Conservation (phyloP, 30 jellyfish, hydroid and myxozoan genomes). For the Nemopilema nomurai region DNA sequence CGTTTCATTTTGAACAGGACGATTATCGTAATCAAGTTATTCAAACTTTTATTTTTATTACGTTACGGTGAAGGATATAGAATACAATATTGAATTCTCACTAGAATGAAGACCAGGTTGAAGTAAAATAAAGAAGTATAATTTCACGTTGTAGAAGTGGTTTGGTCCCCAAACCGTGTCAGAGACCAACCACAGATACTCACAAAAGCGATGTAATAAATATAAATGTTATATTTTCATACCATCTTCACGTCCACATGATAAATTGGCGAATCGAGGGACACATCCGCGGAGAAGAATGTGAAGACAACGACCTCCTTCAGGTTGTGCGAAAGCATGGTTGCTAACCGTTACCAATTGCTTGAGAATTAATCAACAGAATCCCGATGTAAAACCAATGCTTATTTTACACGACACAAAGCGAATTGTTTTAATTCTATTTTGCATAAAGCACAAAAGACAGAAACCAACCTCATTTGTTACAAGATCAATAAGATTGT, state of each 20-base stretch:
- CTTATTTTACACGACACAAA: slow-evolving; percentile 6
- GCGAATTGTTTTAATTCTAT: slow-evolving; percentile 31
- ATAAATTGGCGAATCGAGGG: not conserved
- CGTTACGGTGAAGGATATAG: too few relatives aligned
- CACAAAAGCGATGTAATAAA: too few relatives aligned
- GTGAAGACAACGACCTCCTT: not conserved
- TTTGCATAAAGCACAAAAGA: slow-evolving; percentile 16
- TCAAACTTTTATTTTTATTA: too few relatives aligned
- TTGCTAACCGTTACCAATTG: not conserved
- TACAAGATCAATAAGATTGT: slow-evolving; percentile 24
- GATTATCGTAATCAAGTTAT: not conserved
- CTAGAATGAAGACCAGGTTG: too few relatives aligned
- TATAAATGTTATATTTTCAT: not conserved
- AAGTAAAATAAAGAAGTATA: too few relatives aligned
- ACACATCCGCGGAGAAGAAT: not conserved
- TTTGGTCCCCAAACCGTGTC: too few relatives aligned
- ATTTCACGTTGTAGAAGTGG: too few relatives aligned
- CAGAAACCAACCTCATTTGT: slow-evolving; percentile 29
- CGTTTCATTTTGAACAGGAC: not conserved
- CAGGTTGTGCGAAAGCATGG: not conserved
- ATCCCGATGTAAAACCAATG: slow-evolving; percentile 18
- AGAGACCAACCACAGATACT: too few relatives aligned
- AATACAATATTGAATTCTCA: too few relatives aligned
- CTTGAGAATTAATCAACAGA: slow-evolving; percentile 19
- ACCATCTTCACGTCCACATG: not conserved